phyloP scores from a whole-genome alignment of 2,888 invertebrate species.

The Furcula furcula region DNA sequence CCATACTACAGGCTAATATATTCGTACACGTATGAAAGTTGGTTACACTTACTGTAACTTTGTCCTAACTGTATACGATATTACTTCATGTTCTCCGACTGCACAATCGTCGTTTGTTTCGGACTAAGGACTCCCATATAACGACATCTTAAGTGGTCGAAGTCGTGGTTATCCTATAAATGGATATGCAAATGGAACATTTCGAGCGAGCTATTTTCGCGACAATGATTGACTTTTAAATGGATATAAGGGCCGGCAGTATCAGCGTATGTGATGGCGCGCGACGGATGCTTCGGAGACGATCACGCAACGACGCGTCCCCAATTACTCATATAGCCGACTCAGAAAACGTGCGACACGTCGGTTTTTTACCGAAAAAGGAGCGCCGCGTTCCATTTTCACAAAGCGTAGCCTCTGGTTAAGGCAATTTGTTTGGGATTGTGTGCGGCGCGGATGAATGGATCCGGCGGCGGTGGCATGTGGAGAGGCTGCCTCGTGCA shows the following conservation, averaged over 20 bases:
- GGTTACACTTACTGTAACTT: no score
- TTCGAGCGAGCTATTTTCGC: conserved; percentile 49
- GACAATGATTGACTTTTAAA: conserved; percentile 75
- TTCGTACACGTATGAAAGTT: no score
- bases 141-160: conserved; percentile 58
- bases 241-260: conserved; percentile 45
- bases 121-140: conserved; percentile 45
- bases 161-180: conserved; percentile 55
- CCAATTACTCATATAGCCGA: conserved; percentile 53
- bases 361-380: conserved; percentile 49
- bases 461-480: conserved; percentile 39
- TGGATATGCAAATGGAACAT: conserved; percentile 57
- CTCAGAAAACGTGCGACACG: conserved; percentile 43
- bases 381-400: conserved; percentile 44
- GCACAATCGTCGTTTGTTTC: conserved; percentile 43
- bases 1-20: no score
- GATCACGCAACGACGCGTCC: conserved; percentile 38
- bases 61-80: not conserved
- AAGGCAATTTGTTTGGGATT: conserved; percentile 68
- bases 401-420: conserved; percentile 50
- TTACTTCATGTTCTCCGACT: conserved; percentile 24
- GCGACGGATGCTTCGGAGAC: conserved; percentile 24
- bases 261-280: conserved; percentile 42
- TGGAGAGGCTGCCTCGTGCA: conserved; percentile 43
- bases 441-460: conserved; percentile 59